Conservation (phyloP, 2,113 vertebrate species). For the Pollachius pollachius region DNA sequence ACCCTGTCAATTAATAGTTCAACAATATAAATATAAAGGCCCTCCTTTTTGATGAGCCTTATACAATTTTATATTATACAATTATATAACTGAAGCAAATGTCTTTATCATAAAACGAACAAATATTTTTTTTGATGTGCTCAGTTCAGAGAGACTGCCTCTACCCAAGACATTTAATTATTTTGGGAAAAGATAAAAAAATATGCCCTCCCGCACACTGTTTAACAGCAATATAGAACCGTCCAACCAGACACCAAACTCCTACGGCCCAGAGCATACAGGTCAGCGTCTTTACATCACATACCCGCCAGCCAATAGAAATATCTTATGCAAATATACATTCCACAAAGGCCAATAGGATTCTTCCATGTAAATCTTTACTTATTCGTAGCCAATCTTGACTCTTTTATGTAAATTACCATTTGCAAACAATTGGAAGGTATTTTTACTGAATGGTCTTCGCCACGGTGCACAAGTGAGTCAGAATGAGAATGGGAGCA, state of each 20-base stretch:
- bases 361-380: conserved; percentile 53
- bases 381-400: conserved; percentile 36
- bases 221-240: conserved; percentile 28
- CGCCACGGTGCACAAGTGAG: conserved; percentile 5
- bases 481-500: neutral
- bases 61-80: too few species aligned
- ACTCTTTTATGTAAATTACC: conserved; percentile 27
- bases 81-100: too few species aligned
- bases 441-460: conserved; percentile 66
- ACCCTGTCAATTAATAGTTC: too few species aligned
- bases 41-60: too few species aligned
- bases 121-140: too few species aligned
- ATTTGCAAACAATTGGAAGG: conserved; percentile 59
- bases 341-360: conserved; percentile 36
- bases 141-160: too few species aligned
- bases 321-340: conserved; percentile 62
- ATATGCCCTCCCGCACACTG: conserved; percentile 14
- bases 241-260: conserved; percentile 51
- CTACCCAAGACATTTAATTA: too few species aligned
- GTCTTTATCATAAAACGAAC: too few species aligned
- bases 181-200: too few species aligned
- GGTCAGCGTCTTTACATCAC: conserved; percentile 69
- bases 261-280: conserved; percentile 61
- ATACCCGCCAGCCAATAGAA: conserved; percentile 61
- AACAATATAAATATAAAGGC: too few species aligned